These are phyloP conservation scores for Antheraea mylitta DNA, from an alignment of 1,140 invertebrate species.

Conservation along the genomic window DNA sequence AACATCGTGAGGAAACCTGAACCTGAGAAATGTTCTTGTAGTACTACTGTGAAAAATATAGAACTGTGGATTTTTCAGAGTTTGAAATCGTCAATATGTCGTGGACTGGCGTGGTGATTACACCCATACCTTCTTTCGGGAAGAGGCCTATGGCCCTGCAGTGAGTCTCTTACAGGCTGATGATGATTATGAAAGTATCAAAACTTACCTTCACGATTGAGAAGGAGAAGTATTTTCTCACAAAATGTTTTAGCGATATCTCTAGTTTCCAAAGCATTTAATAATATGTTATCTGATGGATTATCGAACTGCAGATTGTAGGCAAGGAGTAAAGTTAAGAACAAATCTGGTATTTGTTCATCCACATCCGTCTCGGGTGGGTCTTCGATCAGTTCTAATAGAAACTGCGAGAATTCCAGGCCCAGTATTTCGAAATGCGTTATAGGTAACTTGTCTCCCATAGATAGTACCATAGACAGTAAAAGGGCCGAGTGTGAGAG, in stretches of 20 bases:
- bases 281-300: slow-evolving; percentile 85
- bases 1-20: too few relatives aligned
- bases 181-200: background rate
- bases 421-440: slow-evolving; percentile 90
- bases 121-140: too few relatives aligned
- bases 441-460: slow-evolving; percentile 91
- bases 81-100: too few relatives aligned
- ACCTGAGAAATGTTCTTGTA: too few relatives aligned
- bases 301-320: slow-evolving; percentile 92
- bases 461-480: slow-evolving; percentile 91
- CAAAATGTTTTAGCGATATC: slow-evolving; percentile 91
- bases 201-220: slow-evolving; percentile 91
- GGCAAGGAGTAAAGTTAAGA: slow-evolving; percentile 90
- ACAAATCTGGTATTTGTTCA: slow-evolving; percentile 89
- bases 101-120: too few relatives aligned
- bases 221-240: slow-evolving; percentile 91
- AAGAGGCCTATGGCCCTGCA: too few relatives aligned
- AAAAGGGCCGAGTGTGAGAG: slow-evolving; percentile 88
- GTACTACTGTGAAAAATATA: too few relatives aligned
- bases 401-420: slow-evolving; percentile 87
- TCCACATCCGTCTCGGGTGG: slow-evolving; percentile 87
- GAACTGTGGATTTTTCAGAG: too few relatives aligned
- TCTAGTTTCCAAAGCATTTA: slow-evolving; percentile 85
- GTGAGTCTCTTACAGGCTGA: too few relatives aligned
- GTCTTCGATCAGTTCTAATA: slow-evolving; percentile 90